These are phyloP conservation scores for Trematomus bernacchii DNA, from an alignment of 2,797 vertebrate species.

Conservation along the genomic window DNA sequence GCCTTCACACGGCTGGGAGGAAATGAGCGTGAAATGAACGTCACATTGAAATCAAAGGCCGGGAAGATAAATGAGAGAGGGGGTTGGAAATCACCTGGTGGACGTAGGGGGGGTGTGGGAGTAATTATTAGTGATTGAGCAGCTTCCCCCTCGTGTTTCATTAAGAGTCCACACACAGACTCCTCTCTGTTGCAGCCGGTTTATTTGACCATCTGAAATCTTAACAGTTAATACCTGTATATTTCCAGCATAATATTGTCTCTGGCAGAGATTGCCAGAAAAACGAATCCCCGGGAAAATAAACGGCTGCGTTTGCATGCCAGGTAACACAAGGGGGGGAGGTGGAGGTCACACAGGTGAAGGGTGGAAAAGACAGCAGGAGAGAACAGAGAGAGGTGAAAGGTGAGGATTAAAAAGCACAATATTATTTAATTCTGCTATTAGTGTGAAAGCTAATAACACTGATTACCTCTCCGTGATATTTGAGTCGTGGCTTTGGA, in stretches of 20 bases:
- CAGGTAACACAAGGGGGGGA: constrained; percentile 58
- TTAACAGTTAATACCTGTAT: constrained; percentile 84
- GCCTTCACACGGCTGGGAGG: constrained; percentile 66
- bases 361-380: not conserved
- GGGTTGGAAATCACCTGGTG: constrained; percentile 69
- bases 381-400: constrained; percentile 2
- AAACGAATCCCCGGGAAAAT: constrained; percentile 76
- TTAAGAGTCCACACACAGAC: constrained; percentile 73
- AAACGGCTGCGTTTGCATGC: constrained; percentile 69
- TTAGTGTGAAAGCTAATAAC: too few species aligned
- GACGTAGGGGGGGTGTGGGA: constrained; percentile 47
- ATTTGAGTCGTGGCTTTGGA: not conserved
- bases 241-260: constrained; percentile 85
- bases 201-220: constrained; percentile 83
- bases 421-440: not conserved
- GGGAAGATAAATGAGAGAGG: constrained; percentile 75
- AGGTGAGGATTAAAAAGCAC: not conserved
- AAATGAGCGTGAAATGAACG: constrained; percentile 76
- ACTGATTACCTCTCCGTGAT: not conserved
- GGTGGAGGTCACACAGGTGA: constrained; percentile 46
- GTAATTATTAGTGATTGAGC: constrained; percentile 80
- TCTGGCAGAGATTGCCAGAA: constrained; percentile 79
- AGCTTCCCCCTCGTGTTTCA: constrained; percentile 68
- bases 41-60: constrained; percentile 74
- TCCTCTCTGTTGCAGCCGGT: constrained; percentile 74